These are phyloP conservation scores for Struthio camelus DNA, from an alignment of 2,113 vertebrate species.

Conservation along the genomic window DNA sequence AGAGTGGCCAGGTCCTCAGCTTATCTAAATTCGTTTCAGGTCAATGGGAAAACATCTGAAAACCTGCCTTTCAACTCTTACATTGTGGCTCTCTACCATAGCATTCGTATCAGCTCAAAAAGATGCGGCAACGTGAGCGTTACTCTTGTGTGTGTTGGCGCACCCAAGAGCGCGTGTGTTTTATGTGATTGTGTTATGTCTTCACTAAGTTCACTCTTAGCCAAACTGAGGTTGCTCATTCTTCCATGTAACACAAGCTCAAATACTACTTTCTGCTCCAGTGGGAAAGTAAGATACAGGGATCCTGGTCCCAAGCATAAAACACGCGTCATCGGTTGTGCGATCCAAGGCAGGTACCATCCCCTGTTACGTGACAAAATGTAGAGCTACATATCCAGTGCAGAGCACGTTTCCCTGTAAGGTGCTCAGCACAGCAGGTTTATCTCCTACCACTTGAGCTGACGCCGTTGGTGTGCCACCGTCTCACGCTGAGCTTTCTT, in stretches of 20 bases:
- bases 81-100: neutral
- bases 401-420: neutral
- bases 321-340: no score
- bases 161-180: no score
- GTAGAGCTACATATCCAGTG: neutral
- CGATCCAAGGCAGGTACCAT: neutral
- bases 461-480: neutral
- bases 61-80: neutral
- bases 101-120: rapidly evolving
- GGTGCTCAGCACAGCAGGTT: neutral
- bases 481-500: neutral
- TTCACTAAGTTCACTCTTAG: neutral
- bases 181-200: neutral
- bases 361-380: neutral
- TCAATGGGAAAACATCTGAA: neutral
- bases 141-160: neutral
- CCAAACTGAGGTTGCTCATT: rapidly evolving
- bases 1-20: neutral
- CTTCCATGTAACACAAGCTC: neutral
- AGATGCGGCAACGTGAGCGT: rapidly evolving
- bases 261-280: neutral
- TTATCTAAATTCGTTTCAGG: neutral
- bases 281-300: neutral
- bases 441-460: neutral
- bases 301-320: neutral